These are phyloP conservation scores for Clivina fossor DNA, from an alignment of 2,888 invertebrate species.

Conservation along the genomic window DNA sequence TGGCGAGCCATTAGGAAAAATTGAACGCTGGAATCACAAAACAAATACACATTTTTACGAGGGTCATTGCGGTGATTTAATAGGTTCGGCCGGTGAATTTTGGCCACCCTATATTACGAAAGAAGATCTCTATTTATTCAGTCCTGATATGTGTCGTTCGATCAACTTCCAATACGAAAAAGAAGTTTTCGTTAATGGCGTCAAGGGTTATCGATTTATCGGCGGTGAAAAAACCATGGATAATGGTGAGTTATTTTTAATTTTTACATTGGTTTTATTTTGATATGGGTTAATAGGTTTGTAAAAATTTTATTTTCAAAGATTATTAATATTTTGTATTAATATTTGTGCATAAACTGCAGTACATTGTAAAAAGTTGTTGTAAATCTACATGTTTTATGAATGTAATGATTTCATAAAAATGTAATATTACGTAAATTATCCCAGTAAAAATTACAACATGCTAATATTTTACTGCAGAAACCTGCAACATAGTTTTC, in stretches of 20 bases:
- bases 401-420: too few species aligned
- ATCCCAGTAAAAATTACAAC: too few species aligned
- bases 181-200: slow-evolving; percentile 60
- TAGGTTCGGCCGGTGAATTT: slow-evolving; percentile 80
- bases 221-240: slow-evolving; percentile 67
- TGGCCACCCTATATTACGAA: slow-evolving; percentile 67
- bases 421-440: too few species aligned
- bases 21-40: slow-evolving; percentile 71
- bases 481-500: too few species aligned
- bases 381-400: too few species aligned
- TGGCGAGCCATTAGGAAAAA: slow-evolving; percentile 67
- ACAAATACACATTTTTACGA: slow-evolving; percentile 58
- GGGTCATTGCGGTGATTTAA: slow-evolving; percentile 62
- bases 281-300: too few species aligned
- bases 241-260: slow-evolving; percentile 60
- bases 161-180: slow-evolving; percentile 64
- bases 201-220: slow-evolving; percentile 68
- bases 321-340: too few species aligned
- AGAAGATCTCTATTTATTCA: slow-evolving; percentile 65
- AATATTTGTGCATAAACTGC: too few species aligned
- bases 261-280: too few species aligned
- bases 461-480: too few species aligned
- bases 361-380: too few species aligned
- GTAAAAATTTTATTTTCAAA: too few species aligned
- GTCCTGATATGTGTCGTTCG: slow-evolving; percentile 75